Evolutionary conservation across 2,888 invertebrate genomes (phyloP), one percentile per base, ranked within the genome.

Genomic region (Bombylius discolor): DNA sequence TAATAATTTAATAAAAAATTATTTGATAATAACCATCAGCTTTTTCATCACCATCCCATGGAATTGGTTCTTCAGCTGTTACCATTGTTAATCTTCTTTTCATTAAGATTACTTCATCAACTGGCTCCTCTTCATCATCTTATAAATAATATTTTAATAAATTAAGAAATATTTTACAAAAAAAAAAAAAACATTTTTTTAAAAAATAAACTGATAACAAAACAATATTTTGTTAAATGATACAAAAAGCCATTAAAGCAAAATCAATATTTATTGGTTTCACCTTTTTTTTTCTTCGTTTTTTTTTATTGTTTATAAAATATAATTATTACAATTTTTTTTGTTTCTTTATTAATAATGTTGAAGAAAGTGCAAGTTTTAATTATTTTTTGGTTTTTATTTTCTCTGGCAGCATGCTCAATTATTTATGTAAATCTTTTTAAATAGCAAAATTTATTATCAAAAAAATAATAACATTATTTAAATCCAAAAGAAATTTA

Each of bases 41-140:
- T 31, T 68, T 62, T 49, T 64, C 66, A 46, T 67, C 67, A 52
- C 66, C 67, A 32, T 69, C 66, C 45, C 14, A 23, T 39, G 66
- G 65, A 58, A 68, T 64, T 13, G 64, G 59, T 48, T 72, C 72
- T 56, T 70, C 70, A 6, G 66, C 64, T 8, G 63, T 61, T 50
- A 72, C 68, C 53, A 74, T 70, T 31, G 74, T 74, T 51, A 74
- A 59, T 47, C 74, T 66, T 6, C 73, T 67, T 61, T 69, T 68
- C 69, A 71, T 65, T 48, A 57, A 58, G 51, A 60, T 50, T 50
- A 65, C 58, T 54, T 62, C 63, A 47, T 56, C 64, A 59, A 66
- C 60, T 56, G 65, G 53, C 49, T 65, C 63, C 54, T 64, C 63
- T 51, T 59, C 58, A 31, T 62, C 33, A 36, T 50, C 55, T 55